These are phyloP conservation scores for Acromyrmex charruanus DNA, from an alignment of 1,140 invertebrate genomes.

Conservation along the genomic window DNA sequence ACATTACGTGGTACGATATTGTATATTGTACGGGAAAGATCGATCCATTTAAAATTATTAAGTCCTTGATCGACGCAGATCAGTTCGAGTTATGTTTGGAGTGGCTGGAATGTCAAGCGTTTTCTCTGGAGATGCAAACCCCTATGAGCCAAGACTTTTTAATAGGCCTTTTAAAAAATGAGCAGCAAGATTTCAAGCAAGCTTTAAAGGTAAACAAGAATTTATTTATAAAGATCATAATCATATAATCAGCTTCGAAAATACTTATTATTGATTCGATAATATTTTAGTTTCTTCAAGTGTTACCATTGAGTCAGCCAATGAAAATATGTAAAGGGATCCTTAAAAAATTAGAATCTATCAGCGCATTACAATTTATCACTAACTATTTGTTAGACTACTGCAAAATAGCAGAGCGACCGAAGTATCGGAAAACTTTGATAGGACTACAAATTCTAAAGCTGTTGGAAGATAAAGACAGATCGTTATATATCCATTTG, in stretches of 20 bases:
- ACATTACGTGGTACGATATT: conserved; percentile 84
- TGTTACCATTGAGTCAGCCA: conserved; percentile 86
- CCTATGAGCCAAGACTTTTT: conserved; percentile 79
- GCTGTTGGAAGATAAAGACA: conserved; percentile 87
- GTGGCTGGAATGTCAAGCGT: conserved; percentile 87
- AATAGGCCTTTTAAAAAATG: conserved; percentile 79
- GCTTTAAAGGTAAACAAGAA: conserved; percentile 77
- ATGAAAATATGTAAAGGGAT: conserved; percentile 88
- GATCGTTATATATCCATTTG: conserved; percentile 88
- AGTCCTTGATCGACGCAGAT: conserved; percentile 79
- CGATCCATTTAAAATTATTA: conserved; percentile 78
- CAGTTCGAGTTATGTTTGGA: conserved; percentile 89
- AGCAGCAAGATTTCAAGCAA: conserved; percentile 77
- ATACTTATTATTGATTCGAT: conserved; percentile 56
- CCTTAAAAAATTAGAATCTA: conserved; percentile 88
- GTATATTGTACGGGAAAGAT: conserved; percentile 83
- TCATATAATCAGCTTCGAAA: conserved; percentile 24
- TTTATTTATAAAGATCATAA: conserved; percentile 34
- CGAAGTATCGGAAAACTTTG: conserved; percentile 87
- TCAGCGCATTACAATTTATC: conserved; percentile 88
- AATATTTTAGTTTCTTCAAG: conserved; percentile 83
- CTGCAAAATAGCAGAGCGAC: conserved; percentile 81
- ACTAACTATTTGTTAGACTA: conserved; percentile 88
- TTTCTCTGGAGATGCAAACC: conserved; percentile 81
- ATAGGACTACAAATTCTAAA: conserved; percentile 89